Evolutionary conservation across 2,113 vertebrate genomes (phyloP).

Genomic region (Panurus biarmicus): DNA sequence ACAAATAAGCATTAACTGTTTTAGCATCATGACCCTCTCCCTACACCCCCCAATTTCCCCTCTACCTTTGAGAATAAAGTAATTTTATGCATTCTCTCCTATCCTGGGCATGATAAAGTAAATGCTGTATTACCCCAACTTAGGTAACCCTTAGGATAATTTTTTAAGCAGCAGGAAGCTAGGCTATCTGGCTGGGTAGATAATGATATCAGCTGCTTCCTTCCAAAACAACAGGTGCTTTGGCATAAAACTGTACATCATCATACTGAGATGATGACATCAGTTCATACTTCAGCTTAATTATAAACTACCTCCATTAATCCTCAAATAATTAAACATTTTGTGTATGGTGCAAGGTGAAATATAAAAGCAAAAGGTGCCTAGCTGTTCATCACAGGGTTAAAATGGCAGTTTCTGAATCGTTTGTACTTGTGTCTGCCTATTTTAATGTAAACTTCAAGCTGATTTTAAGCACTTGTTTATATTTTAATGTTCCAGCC

Average conservation of each 20-base stretch:
- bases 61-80: constrained; percentile 24
- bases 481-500: not conserved
- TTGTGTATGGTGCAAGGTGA: constrained; percentile 78
- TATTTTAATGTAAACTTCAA: constrained; percentile 22
- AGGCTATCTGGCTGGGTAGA: constrained; percentile 96
- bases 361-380: constrained; percentile 71
- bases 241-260: constrained; percentile 93
- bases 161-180: constrained; percentile 93
- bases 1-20: not conserved
- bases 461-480: not conserved
- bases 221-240: constrained; percentile 99
- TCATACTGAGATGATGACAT: constrained; percentile 99
- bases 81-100: constrained; percentile 56
- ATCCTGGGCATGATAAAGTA: constrained; percentile 71
- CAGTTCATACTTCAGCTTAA: constrained; percentile 97
- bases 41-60: rapidly evolving
- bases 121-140: constrained; percentile 75
- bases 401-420: constrained; percentile 38
- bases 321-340: constrained; percentile 84
- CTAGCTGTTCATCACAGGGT: constrained; percentile 52
- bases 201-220: constrained; percentile 99
- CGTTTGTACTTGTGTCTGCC: not conserved
- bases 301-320: constrained; percentile 92
- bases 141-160: constrained; percentile 90
- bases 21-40: not conserved